Percentiles rank a stretch among this genome's conserved stretches.
Evolutionary conservation across 2,113 vertebrate species (phyloP).

Genomic region (Sisor rabdophorus): DNA sequence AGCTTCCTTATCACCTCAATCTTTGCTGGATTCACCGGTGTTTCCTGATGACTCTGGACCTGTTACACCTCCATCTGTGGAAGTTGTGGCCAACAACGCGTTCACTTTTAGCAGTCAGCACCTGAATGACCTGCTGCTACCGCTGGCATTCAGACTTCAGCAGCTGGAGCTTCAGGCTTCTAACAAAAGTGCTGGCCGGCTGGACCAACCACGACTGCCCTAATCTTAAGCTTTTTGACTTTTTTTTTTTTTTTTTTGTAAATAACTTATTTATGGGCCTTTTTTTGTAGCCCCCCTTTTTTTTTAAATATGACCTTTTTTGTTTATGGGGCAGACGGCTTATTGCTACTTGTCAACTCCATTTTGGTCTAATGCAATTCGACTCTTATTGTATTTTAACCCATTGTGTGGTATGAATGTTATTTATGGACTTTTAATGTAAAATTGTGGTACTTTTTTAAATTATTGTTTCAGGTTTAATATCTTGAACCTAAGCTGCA

Average conservation of each 20-base stretch:
- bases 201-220: slow-evolving; percentile 53
- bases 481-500: background rate
- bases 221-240: background rate
- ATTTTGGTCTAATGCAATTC: slow-evolving; percentile 7
- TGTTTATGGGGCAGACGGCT: background rate
- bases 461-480: slow-evolving; percentile 40
- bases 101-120: slow-evolving; percentile 73
- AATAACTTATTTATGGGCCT: background rate
- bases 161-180: slow-evolving; percentile 59
- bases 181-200: slow-evolving; percentile 43
- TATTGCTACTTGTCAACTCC: slow-evolving; percentile 12
- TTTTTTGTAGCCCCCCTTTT: background rate
- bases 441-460: slow-evolving; percentile 32
- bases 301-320: background rate
- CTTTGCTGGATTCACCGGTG: slow-evolving; percentile 47
- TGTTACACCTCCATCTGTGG: slow-evolving; percentile 47
- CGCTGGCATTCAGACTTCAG: slow-evolving; percentile 67
- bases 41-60: slow-evolving; percentile 48
- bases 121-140: slow-evolving; percentile 68
- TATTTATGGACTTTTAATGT: slow-evolving; percentile 51
- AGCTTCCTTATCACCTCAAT: slow-evolving; percentile 45
- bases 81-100: slow-evolving; percentile 58
- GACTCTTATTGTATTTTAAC: slow-evolving; percentile 31
- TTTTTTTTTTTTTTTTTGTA: background rate
- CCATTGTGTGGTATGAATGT: slow-evolving; percentile 36